Evolutionary conservation across 1,140 invertebrate species (phyloP).

Genomic region (Branchinecta lindahli): DNA sequence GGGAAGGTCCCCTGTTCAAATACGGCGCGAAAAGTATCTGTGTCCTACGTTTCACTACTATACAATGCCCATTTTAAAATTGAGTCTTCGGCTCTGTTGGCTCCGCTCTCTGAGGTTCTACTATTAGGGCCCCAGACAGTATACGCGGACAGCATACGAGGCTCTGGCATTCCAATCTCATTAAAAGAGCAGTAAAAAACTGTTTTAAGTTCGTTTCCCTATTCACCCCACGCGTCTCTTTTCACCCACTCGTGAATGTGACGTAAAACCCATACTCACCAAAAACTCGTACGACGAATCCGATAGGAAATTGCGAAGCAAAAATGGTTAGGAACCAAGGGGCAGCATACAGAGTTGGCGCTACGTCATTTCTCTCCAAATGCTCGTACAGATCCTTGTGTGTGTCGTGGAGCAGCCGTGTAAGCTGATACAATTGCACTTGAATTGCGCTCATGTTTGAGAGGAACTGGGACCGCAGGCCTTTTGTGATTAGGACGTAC

Average conservation of each 20-base stretch:
- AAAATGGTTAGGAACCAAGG: constrained; percentile 92
- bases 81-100: too few species aligned
- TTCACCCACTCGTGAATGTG: neutral
- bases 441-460: constrained; percentile 84
- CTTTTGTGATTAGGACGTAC: constrained; percentile 77
- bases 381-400: constrained; percentile 58
- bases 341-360: constrained; percentile 81
- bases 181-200: too few species aligned
- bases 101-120: too few species aligned
- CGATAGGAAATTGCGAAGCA: constrained; percentile 88
- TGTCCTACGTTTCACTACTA: too few species aligned
- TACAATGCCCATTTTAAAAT: too few species aligned
- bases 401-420: constrained; percentile 74
- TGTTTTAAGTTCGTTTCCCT: too few species aligned
- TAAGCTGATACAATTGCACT: constrained; percentile 72
- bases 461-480: constrained; percentile 68
- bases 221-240: too few species aligned
- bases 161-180: too few species aligned
- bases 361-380: constrained; percentile 74
- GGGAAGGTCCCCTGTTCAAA: neutral
- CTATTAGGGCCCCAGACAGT: too few species aligned
- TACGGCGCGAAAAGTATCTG: too few species aligned
- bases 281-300: constrained; percentile 82
- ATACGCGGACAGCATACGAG: too few species aligned
- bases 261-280: constrained; percentile 40